Evolutionary conservation across 1,140 invertebrate genomes (phyloP), one percentile per base, ranked within the genome.

Genomic region (Drosophila carrolli): DNA sequence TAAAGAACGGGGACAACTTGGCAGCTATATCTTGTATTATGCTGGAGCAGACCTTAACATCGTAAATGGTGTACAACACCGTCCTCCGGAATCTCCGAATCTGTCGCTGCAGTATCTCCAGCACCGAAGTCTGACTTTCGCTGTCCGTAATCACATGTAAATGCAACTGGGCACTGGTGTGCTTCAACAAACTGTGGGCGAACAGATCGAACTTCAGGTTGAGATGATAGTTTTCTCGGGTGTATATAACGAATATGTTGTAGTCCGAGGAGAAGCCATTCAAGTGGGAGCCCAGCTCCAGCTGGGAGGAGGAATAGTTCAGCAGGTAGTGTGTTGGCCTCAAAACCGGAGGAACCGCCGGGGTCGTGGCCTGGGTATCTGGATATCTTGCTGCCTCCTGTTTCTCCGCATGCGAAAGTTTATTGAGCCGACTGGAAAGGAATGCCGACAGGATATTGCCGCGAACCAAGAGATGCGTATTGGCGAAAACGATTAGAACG

Each of bases 1-100:
- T 97, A 90, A 97, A 97, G 86, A 95, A 94, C 14, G 95, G 94
- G 55, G 95, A 95, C 94, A 97, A 95, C 27, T 94, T 93, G 7
- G 93, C 92, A 2, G 97, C 94, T 67, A 97, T 95, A 75, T 95
- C 94, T 50, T 94, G 91, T 32, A 97, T 93, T 75, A 94, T 93
- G 32, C 92, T 90, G 8, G 95, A 94, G 63, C 96, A 91, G 50
- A 94, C 90, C 62, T 95, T 93, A 16, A 96, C 94, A 92, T 96
- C 94, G 76, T 97, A 95, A 72, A 93, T 92, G 16, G 79, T 93
- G 73, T 92, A 91, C 70, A 84, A 78, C 58, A 95, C 88, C 78
- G 93, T 92, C 78, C 94, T 93, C 55, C 92, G 93, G 81, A 93
- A 93, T 67, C 86, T 90, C 73, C 81, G 41, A 44, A 92, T 65